Percentiles rank a stretch among this genome's conserved stretches.
Evolutionary conservation across 2,888 invertebrate genomes (phyloP).

Genomic region (Cantharis rustica): DNA sequence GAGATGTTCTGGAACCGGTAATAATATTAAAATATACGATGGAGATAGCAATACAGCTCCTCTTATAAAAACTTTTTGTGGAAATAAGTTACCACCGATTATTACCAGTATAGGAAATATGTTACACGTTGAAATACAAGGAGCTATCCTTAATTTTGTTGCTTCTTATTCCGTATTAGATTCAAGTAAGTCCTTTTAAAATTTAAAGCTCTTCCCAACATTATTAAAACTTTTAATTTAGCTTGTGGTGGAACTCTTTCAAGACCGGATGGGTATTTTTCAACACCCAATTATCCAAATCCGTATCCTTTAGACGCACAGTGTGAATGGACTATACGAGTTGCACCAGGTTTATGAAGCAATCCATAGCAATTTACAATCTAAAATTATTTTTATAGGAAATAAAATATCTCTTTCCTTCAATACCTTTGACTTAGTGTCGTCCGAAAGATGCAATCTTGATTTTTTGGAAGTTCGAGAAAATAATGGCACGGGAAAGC

Average conservation of each 20-base stretch:
- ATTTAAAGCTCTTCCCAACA: slow-evolving; percentile 22
- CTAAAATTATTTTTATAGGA: background rate
- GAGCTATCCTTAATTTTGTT: slow-evolving; percentile 52
- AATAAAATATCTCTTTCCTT: slow-evolving; percentile 65
- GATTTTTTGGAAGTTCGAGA: slow-evolving; percentile 88
- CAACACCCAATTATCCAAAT: slow-evolving; percentile 73
- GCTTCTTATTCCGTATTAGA: slow-evolving; percentile 63
- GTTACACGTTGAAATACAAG: slow-evolving; percentile 54
- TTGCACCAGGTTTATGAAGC: slow-evolving; percentile 59
- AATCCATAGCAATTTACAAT: too few relatives aligned
- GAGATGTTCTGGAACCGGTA: slow-evolving; percentile 42
- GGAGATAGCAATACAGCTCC: slow-evolving; percentile 70
- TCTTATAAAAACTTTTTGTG: slow-evolving; percentile 69
- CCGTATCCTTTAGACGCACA: slow-evolving; percentile 71
- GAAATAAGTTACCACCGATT: slow-evolving; percentile 64
- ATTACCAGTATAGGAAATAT: slow-evolving; percentile 72
- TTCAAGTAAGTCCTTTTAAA: slow-evolving; percentile 54
- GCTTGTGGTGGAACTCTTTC: slow-evolving; percentile 73
- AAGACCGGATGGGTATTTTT: slow-evolving; percentile 65
- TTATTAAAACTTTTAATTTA: slow-evolving; percentile 42
- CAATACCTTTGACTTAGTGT: slow-evolving; percentile 69
- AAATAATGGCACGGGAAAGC: slow-evolving; percentile 62
- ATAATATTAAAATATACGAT: slow-evolving; percentile 62
- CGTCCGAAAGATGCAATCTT: slow-evolving; percentile 75
- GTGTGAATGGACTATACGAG: slow-evolving; percentile 75